Evolutionary conservation across 2,888 invertebrate genomes (phyloP).

Genomic region (Cataglyphis albicans): DNA sequence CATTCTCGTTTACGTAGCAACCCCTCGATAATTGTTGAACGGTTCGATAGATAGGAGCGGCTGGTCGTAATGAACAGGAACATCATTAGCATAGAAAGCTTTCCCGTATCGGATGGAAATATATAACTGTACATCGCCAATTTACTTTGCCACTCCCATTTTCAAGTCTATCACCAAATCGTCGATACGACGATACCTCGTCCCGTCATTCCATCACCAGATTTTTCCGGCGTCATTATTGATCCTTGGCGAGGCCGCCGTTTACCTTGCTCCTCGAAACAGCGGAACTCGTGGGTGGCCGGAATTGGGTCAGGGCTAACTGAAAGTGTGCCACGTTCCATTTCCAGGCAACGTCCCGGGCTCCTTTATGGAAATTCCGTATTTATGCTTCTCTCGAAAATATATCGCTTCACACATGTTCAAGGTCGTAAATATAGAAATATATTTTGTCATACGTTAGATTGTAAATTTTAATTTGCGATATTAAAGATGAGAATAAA

Average conservation of each 20-base stretch:
- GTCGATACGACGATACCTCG: background rate
- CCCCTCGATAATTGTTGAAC: conserved; percentile 72
- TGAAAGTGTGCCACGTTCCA: conserved; percentile 65
- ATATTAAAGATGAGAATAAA: background rate
- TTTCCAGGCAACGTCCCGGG: conserved; percentile 40
- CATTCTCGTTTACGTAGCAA: conserved; percentile 74
- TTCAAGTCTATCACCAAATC: background rate
- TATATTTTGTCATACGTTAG: background rate
- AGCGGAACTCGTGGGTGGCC: conserved; percentile 28
- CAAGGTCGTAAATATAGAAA: no score
- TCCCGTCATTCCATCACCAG: conserved; percentile 2
- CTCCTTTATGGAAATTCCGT: background rate
- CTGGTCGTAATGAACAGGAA: conserved; percentile 31
- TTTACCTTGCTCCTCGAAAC: conserved; percentile 50
- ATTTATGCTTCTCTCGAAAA: conserved; percentile 30
- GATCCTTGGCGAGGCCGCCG: conserved; percentile 31
- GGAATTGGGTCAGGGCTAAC: conserved; percentile 71
- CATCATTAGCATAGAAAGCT: background rate
- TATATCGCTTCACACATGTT: background rate
- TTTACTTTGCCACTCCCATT: background rate
- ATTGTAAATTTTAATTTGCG: background rate
- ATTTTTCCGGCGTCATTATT: conserved; percentile 49
- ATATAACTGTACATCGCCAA: background rate
- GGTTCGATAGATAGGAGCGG: conserved; percentile 64
- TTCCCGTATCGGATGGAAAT: background rate